A percentile compares a stretch with the other conserved stretches of the same genome.
phyloP scores from a whole-genome alignment of 2,113 vertebrate genomes.

The Callopanchax toddi region DNA sequence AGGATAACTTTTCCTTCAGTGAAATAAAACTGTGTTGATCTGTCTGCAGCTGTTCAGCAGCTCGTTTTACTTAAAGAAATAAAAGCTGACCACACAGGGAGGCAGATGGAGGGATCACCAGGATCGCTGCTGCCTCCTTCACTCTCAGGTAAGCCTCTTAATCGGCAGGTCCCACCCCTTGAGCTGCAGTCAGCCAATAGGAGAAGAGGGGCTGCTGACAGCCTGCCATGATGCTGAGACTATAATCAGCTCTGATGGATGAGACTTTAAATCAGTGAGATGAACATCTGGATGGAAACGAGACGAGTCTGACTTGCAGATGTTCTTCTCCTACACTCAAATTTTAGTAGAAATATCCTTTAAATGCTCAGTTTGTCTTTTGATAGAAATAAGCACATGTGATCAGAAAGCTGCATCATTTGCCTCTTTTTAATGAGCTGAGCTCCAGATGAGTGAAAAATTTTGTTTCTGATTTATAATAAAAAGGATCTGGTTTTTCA shows the following conservation, averaged over 20 bases:
- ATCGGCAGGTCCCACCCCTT: background rate
- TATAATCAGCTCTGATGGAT: conserved; percentile 9
- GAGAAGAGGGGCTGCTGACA: background rate
- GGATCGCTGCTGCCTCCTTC: background rate
- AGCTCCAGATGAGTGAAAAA: too few relatives aligned
- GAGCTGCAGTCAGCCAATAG: background rate
- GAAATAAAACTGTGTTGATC: too few relatives aligned
- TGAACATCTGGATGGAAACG: conserved; percentile 1
- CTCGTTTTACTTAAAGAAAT: background rate
- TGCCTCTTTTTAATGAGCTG: too few relatives aligned
- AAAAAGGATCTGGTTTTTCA: too few relatives aligned
- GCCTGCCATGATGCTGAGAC: conserved; percentile 13
- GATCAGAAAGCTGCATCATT: too few relatives aligned
- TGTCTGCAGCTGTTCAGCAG: background rate
- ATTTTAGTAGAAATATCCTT: too few relatives aligned
- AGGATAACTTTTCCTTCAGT: too few relatives aligned
- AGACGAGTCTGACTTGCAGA: background rate
- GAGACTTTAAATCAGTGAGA: background rate
- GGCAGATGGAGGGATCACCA: background rate
- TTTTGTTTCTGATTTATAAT: too few relatives aligned
- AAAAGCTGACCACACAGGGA: conserved; percentile 6
- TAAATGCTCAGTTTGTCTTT: too few relatives aligned
- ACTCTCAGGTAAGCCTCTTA: conserved; percentile 19
- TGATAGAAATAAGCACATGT: too few relatives aligned
- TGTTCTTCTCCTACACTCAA: too few relatives aligned